Evolutionary conservation across 2,888 invertebrate genomes (phyloP).

Genomic region (Hirtodrosophila histrioides): DNA sequence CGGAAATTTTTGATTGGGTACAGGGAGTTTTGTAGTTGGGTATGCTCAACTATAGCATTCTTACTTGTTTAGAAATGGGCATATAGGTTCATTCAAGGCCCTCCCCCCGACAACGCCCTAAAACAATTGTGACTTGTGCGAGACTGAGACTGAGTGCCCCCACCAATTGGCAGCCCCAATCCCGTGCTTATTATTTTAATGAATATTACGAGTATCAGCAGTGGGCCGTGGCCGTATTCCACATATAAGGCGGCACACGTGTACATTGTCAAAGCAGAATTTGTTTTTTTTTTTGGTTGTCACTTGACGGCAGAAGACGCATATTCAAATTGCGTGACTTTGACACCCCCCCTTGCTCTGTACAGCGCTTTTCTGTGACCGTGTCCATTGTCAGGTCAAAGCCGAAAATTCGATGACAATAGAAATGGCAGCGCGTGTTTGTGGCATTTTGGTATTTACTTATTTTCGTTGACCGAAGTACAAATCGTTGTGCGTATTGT

Average conservation of each 20-base stretch:
- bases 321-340: constrained; percentile 70
- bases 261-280: constrained; percentile 6
- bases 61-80: too few relatives aligned
- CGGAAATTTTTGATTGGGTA: too few relatives aligned
- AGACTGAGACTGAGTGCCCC: neutral
- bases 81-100: too few relatives aligned
- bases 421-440: constrained; percentile 28
- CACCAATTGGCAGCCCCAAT: constrained; percentile 9
- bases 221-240: constrained; percentile 18
- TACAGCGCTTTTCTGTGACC: constrained; percentile 8
- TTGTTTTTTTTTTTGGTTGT: constrained; percentile 15
- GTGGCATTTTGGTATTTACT: constrained; percentile 30
- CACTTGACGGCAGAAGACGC: constrained; percentile 49
- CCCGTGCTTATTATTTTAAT: constrained; percentile 53
- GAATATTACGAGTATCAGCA: constrained; percentile 30
- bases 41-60: too few relatives aligned
- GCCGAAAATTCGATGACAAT: constrained; percentile 45
- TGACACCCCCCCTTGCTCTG: constrained; percentile 5
- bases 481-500: constrained; percentile 52
- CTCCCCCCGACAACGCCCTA: constrained; percentile 3
- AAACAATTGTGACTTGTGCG: constrained; percentile 7
- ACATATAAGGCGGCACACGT: constrained; percentile 47
- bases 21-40: too few relatives aligned
- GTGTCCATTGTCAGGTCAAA: constrained; percentile 44
- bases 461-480: constrained; percentile 9